Percentiles rank a stretch among this genome's conserved stretches.
phyloP scores from a whole-genome alignment of 2,113 vertebrate species.

The Nothoprocta perdicaria region DNA sequence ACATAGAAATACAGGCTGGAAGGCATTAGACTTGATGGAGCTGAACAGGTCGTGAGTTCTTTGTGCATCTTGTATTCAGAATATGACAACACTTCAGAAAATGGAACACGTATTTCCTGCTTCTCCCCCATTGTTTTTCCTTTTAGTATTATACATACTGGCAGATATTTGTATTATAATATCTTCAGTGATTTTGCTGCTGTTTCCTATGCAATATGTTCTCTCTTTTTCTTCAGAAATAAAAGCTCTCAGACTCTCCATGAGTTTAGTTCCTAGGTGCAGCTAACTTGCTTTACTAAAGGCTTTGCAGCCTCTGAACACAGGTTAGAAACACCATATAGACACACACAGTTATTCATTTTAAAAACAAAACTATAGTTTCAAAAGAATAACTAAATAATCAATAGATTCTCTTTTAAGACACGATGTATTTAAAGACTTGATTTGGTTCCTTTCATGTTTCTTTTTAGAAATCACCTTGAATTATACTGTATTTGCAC shows the following conservation, averaged over 20 bases:
- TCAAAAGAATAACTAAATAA: background rate
- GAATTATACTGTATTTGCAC: background rate
- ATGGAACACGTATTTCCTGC: background rate
- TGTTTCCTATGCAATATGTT: background rate
- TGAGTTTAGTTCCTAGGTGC: rapidly evolving
- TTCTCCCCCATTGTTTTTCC: background rate
- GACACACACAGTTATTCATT: background rate
- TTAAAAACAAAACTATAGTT: background rate
- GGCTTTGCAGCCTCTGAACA: background rate
- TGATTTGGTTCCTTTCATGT: background rate
- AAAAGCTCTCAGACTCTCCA: background rate
- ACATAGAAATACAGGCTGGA: background rate
- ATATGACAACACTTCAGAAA: conserved; percentile 36
- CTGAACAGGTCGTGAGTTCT: background rate
- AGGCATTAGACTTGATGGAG: background rate
- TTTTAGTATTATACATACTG: background rate
- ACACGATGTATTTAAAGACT: background rate
- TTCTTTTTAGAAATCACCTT: background rate
- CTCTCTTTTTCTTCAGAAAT: background rate
- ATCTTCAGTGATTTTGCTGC: background rate
- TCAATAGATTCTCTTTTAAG: background rate
- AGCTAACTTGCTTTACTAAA: background rate
- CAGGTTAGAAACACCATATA: background rate
- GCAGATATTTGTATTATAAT: background rate
- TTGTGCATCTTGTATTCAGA: conserved; percentile 1